These are phyloP conservation scores for Nyctibius bracteatus DNA, from an alignment of 2,113 vertebrate species.

Conservation along the genomic window DNA sequence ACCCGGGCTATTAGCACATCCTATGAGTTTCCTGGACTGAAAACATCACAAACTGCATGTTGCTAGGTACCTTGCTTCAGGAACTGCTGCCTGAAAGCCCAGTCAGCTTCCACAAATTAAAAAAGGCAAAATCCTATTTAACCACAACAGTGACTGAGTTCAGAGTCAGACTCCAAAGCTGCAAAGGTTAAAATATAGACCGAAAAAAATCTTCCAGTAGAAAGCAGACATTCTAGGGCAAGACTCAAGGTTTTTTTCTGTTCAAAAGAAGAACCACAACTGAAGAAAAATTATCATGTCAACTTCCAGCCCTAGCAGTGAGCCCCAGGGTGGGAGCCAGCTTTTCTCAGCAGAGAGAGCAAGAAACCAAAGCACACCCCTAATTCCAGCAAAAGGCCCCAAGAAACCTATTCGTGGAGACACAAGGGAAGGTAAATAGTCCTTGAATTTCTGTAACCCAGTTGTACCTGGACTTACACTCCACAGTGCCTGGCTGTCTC, in stretches of 20 bases:
- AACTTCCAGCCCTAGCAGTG: neutral
- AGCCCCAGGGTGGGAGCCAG: neutral
- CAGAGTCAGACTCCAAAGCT: neutral
- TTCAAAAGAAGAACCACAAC: neutral
- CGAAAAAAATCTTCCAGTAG: neutral
- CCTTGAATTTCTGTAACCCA: neutral
- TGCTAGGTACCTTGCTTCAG: neutral
- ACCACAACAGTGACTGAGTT: neutral
- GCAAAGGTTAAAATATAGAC: neutral
- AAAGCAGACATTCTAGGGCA: neutral
- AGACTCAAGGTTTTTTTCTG: neutral
- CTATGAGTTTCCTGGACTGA: neutral
- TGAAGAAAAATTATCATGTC: neutral
- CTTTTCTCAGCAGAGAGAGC: neutral
- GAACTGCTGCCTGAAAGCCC: neutral
- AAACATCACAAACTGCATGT: neutral
- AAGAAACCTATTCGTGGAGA: neutral
- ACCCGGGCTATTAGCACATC: neutral
- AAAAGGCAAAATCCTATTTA: neutral
- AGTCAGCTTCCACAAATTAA: neutral
- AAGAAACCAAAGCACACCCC: neutral
- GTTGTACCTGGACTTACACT: neutral
- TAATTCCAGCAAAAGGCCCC: neutral
- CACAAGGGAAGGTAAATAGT: accelerated
- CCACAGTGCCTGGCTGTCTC: neutral